Evolutionary conservation across 1,140 invertebrate species (phyloP).

Genomic region (Drosophila eugracilis): DNA sequence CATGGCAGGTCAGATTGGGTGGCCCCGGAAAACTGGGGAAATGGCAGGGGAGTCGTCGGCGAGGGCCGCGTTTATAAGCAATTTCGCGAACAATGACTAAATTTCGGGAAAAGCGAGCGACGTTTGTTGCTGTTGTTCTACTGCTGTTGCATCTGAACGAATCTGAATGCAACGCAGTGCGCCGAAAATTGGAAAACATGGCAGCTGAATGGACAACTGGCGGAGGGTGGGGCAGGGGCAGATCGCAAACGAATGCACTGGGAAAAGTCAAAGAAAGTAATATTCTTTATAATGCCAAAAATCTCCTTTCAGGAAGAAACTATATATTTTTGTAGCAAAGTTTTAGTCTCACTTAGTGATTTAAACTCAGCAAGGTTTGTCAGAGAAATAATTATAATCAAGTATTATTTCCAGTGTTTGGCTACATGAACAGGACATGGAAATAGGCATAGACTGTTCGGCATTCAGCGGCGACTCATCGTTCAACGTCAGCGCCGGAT

Average conservation of each 20-base stretch:
- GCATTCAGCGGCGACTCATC: constrained; percentile 59
- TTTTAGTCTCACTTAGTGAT: too few relatives aligned
- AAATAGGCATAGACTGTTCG: constrained; percentile 13
- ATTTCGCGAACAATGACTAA: constrained; percentile 82
- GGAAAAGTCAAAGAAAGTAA: not conserved
- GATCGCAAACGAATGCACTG: constrained; percentile 9
- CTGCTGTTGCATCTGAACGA: constrained; percentile 44
- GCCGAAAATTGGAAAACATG: constrained; percentile 79
- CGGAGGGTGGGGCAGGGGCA: not conserved
- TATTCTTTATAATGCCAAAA: not conserved
- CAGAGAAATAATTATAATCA: too few relatives aligned
- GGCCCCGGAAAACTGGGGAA: not conserved
- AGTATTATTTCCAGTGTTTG: constrained; percentile 1
- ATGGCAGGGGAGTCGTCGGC: not conserved
- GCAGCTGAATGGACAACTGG: constrained; percentile 58
- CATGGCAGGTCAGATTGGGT: constrained; percentile 64
- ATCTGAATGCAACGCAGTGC: constrained; percentile 67
- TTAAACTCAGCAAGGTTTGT: too few relatives aligned
- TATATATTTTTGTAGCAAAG: not conserved
- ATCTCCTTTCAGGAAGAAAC: too few relatives aligned
- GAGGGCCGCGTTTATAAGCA: constrained; percentile 67
- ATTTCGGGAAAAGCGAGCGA: constrained; percentile 57
- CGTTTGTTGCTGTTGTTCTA: constrained; percentile 4
- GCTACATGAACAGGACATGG: constrained; percentile 12
- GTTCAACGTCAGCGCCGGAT: constrained; percentile 73